Evolutionary conservation across 2,888 invertebrate species (phyloP).

Genomic region (Cryptosula pallasiana): DNA sequence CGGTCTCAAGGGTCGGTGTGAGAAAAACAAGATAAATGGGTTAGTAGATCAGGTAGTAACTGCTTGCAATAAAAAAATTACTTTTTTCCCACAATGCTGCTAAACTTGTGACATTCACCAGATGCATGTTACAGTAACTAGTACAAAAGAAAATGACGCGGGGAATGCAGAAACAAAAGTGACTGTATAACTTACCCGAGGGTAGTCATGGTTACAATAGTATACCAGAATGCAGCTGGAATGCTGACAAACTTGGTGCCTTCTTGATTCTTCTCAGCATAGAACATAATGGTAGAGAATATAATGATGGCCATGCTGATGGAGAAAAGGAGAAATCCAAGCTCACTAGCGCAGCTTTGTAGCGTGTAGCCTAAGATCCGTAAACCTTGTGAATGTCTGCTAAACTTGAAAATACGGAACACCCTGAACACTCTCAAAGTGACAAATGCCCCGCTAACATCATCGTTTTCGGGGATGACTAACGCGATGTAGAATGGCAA

Average conservation of each 20-base stretch:
- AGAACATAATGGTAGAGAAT: slow-evolving; percentile 99
- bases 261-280: slow-evolving; percentile 97
- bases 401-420: slow-evolving; percentile 99
- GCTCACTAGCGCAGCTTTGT: slow-evolving; percentile 96
- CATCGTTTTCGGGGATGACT: slow-evolving; percentile 94
- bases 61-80: no score
- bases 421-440: slow-evolving; percentile 97
- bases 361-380: slow-evolving; percentile 98
- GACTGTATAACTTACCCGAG: slow-evolving; percentile 75
- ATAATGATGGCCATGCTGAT: slow-evolving; percentile 99
- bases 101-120: no score
- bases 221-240: slow-evolving; percentile 99
- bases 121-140: no score
- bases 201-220: slow-evolving; percentile 99
- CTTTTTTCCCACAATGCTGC: no score
- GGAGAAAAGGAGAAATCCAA: slow-evolving; percentile 98
- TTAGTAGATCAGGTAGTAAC: no score
- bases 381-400: slow-evolving; percentile 96
- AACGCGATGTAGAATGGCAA: slow-evolving; percentile 98
- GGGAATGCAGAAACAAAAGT: no score
- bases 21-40: no score
- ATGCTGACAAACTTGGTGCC: slow-evolving; percentile 98
- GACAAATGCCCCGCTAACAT: slow-evolving; percentile 97
- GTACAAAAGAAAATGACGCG: no score
- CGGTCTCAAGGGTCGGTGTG: no score